Percentiles rank a stretch among this genome's conserved stretches.
Conservation (phyloP, 2,797 vertebrate species). For the Sebastiscus tertius region DNA sequence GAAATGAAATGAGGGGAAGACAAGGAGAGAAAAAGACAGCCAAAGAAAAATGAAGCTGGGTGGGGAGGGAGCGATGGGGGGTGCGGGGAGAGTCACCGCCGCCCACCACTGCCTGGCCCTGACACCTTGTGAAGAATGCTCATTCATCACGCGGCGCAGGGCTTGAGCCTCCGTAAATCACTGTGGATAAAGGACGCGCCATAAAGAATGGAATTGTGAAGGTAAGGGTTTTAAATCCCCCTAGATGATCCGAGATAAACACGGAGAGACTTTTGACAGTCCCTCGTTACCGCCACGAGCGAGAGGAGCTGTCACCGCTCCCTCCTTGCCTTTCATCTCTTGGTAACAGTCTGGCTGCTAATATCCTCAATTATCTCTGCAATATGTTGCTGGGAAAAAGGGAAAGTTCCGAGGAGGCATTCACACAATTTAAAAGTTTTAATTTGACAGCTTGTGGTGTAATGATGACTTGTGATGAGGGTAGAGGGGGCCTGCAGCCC, state of each 20-base stretch:
- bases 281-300: constrained; percentile 78
- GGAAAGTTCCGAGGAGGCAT: constrained; percentile 74
- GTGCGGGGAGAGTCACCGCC: constrained; percentile 27
- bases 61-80: not conserved
- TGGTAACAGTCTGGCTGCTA: constrained; percentile 81
- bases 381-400: constrained; percentile 77
- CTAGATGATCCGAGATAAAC: constrained; percentile 85
- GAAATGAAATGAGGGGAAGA: constrained; percentile 33
- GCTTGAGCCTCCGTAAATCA: constrained; percentile 82
- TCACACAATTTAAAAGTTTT: constrained; percentile 79
- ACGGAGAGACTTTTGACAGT: constrained; percentile 83
- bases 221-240: constrained; percentile 84
- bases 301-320: constrained; percentile 78
- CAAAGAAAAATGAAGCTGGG: constrained; percentile 32
- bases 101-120: constrained; percentile 74
- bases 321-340: constrained; percentile 79
- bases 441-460: constrained; percentile 83
- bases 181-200: constrained; percentile 79
- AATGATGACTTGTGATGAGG: constrained; percentile 75
- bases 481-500: constrained; percentile 29
- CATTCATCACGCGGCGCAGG: constrained; percentile 81
- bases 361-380: constrained; percentile 85
- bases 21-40: constrained; percentile 22
- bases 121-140: constrained; percentile 80
- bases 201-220: constrained; percentile 82